Base-by-base conservation (phyloP, 2,888 invertebrate species). In the Rapana venosa region DNA sequence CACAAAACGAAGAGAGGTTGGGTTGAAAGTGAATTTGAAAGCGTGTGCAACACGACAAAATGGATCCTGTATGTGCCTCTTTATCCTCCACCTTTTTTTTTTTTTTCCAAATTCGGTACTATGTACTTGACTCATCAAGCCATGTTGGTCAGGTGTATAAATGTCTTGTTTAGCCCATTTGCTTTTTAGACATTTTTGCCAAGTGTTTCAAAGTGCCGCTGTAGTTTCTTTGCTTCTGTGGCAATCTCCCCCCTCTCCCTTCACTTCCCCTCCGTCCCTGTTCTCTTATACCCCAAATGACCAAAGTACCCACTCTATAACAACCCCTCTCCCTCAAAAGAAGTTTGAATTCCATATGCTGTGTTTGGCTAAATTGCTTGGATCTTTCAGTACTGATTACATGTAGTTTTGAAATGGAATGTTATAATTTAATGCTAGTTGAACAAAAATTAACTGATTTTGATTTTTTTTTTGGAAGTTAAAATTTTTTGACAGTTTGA, bases 291-390 rank as follows among this genome's bases (percentile, higher is more conserved):
- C 77, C 22, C 74, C 74, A 74, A 74, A n/a, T 8, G 74, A 74
- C 74, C 74, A 8, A 8, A n/a, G 47, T 30, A n/a, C 26, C 74
- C 74, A n/a, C 30, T 13, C 74, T 74, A 22, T 26, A 47, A 20
- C 56, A 26, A 47, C 47, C 47, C 47, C 47, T n/a, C 47, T 26
- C 36, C 47, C 85, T 85, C n/a, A 32, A 85, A 47, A 85, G 13
- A 56, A 61, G 86, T 86, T 86, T 58, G 61, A 58, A 66, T 86
- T 86, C 86, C 58, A 86, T 17, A n/a, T 86, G 32, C 79, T 83
- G 20, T 83, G 81, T 83, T 83, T 83, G 22, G 81, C 36, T 22
- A 22, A 83, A 26, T 47, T 74, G 47, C 47, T 83, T 83, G 36
- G 81, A 83, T 83, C 32, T 36, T 47, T 83, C 81, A 26, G 26